Evolutionary conservation across 2,888 invertebrate genomes (phyloP), one percentile per base, ranked within the genome.

Genomic region (Phyllotreta striolata): DNA sequence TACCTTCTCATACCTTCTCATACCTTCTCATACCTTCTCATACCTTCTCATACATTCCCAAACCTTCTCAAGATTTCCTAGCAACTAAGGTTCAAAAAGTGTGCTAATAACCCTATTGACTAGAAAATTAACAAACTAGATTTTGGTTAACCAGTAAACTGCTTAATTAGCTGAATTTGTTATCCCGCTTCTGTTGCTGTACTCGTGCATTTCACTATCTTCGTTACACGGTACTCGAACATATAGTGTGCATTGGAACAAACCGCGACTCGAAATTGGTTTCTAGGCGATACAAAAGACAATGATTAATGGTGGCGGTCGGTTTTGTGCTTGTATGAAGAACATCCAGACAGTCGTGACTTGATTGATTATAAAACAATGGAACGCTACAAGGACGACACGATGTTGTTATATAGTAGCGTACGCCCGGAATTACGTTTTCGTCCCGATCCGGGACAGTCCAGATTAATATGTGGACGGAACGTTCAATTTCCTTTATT

Each of bases 281-380:
- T 61, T 52, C 57, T 10, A 14, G 41, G 57, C 49, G 56, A 57
- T 24, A 64, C 64, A 61, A 56, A 64, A 57, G 61, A 61, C 52
- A 37, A 61, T 64, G 61, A 64, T 64, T 64, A 64, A 64, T 64
- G 64, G 41, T 54, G 37, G 35, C 51, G 41, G 64, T 49, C 44
- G 56, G 61, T 54, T 64, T 52, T 54, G 40, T 59, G 47, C 64
- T 4, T 24, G 24, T 35, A 56, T 64, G 51, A 60, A 64, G 59
- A 60, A 64, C 47, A 55, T 56, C 63, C 14, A 51, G 55, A 60
- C 46, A 63, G 55, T 41, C 40, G 37, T 55, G 46, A 40, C 40
- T 61, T 64, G 64, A 64, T 64, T 64, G 64, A 64, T 64, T 64
- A 64, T 55, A 52, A 64, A 52, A 61, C 64, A 64, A 57, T 61